Percentiles rank a stretch among this genome's conserved stretches.
phyloP scores from a whole-genome alignment of 2,113 vertebrate species.

The Anarhynchus alexandrinus region DNA sequence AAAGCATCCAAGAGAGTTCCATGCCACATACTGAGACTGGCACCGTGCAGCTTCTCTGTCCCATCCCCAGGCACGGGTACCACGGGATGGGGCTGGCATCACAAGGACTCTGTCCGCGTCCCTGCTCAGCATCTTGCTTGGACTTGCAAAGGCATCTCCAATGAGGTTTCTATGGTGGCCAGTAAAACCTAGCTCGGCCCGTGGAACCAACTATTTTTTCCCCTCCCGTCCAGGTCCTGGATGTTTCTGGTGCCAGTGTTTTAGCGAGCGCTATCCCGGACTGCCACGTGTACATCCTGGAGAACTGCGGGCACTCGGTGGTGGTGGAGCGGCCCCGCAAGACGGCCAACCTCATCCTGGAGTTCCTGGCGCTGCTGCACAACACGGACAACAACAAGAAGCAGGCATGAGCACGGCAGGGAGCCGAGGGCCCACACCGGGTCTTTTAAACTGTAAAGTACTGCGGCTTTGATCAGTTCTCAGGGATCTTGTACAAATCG shows the following conservation, averaged over 20 bases:
- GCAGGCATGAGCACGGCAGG: conserved; percentile 57
- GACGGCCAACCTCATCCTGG: conserved; percentile 82
- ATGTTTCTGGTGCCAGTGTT: conserved; percentile 84
- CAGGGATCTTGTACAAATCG: conserved; percentile 72
- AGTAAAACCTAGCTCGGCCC: neutral
- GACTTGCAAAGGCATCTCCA: neutral
- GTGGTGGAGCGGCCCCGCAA: conserved; percentile 89
- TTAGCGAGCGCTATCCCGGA: conserved; percentile 74
- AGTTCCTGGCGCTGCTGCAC: conserved; percentile 83
- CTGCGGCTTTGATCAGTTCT: conserved; percentile 64
- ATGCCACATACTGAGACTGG: neutral
- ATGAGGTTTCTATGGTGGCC: fast-evolving
- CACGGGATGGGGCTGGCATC: fast-evolving
- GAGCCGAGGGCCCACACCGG: neutral
- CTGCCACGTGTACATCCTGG: conserved; percentile 85
- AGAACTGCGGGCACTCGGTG: conserved; percentile 91
- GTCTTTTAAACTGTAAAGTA: conserved; percentile 24
- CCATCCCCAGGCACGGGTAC: neutral
- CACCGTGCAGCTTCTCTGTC: neutral
- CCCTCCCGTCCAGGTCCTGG: conserved; percentile 78
- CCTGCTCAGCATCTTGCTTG: neutral
- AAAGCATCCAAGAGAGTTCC: neutral
- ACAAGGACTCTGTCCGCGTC: fast-evolving
- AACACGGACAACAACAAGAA: conserved; percentile 80
- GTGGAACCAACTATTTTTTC: neutral